Conservation (phyloP, 2,113 vertebrate genomes). For the Hypocryptadius cinnamomeus region DNA sequence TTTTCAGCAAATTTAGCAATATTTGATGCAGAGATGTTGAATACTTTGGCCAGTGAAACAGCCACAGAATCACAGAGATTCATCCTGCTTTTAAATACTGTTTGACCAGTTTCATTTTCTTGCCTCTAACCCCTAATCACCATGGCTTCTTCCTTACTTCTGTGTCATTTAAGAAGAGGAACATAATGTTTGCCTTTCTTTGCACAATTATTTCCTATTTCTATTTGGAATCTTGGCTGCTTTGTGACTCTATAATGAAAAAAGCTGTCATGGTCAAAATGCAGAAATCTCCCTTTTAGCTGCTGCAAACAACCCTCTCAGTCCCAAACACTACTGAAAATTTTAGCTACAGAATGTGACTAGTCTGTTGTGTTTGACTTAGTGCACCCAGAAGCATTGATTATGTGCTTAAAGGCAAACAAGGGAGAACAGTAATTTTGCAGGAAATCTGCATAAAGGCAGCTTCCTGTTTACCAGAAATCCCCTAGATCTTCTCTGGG, state of each 20-base stretch:
- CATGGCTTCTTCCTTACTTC: neutral
- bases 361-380: neutral
- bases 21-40: neutral
- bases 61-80: neutral
- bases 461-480: constrained; percentile 47
- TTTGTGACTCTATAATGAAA: neutral
- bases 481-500: neutral
- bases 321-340: neutral
- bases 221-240: neutral
- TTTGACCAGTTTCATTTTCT: neutral
- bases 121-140: neutral
- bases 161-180: neutral
- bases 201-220: neutral
- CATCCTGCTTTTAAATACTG: neutral
- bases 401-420: constrained; percentile 34
- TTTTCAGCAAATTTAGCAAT: neutral
- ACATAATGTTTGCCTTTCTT: neutral
- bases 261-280: neutral
- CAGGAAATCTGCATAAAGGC: neutral
- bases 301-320: neutral
- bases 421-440: constrained; percentile 26
- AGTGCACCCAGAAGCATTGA: constrained; percentile 8
- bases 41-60: neutral
- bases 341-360: neutral
- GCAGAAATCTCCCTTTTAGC: neutral